These are phyloP conservation scores for Blera fallax DNA, from an alignment of 2,888 invertebrate genomes.

Conservation along the genomic window DNA sequence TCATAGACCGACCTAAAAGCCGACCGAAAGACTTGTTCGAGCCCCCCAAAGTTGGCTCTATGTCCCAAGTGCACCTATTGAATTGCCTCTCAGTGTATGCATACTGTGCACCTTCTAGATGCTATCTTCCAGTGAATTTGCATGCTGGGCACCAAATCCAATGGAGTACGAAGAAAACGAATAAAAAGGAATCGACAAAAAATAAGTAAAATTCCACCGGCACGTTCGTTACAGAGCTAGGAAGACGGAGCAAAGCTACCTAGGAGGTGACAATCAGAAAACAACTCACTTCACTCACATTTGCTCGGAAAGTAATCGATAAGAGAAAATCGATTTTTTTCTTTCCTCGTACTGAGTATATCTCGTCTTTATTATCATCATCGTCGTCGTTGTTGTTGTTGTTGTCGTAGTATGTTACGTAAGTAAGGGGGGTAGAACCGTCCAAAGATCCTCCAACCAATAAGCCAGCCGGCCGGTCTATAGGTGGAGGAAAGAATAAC, in stretches of 20 bases:
- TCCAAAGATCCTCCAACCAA: slow-evolving; percentile 12
- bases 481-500: slow-evolving; percentile 2
- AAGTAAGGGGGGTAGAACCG: slow-evolving; percentile 1
- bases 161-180: slow-evolving; percentile 13
- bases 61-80: neutral
- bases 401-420: neutral
- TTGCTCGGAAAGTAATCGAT: slow-evolving; percentile 42
- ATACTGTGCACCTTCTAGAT: slow-evolving; percentile 20
- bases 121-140: slow-evolving; percentile 53
- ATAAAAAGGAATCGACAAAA: neutral
- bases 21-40: neutral
- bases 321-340: slow-evolving; percentile 58
- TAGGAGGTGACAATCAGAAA: slow-evolving; percentile 3
- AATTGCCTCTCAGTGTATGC: neutral
- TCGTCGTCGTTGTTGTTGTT: neutral
- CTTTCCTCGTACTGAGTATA: neutral
- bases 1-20: neutral
- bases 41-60: neutral
- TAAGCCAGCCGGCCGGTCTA: slow-evolving; percentile 13
- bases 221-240: slow-evolving; percentile 30
- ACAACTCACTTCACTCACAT: slow-evolving; percentile 9
- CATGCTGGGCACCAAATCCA: slow-evolving; percentile 48
- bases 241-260: neutral
- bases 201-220: slow-evolving; percentile 28
- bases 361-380: neutral